Evolutionary conservation across 2,797 vertebrate species (phyloP).

Genomic region (Anabas testudineus): DNA sequence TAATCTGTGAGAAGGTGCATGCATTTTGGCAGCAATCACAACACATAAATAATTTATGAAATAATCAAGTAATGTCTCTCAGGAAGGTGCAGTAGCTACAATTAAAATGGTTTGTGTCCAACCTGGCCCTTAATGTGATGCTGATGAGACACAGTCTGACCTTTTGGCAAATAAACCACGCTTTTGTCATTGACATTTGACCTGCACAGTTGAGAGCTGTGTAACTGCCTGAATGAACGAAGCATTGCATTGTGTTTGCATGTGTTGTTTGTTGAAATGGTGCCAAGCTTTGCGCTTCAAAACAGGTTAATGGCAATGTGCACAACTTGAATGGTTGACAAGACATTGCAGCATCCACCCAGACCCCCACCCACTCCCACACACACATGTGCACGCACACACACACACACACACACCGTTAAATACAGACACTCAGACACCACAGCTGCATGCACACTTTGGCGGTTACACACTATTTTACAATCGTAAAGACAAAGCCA

Average conservation of each 20-base stretch:
- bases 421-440: neutral
- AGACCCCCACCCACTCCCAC: conserved; percentile 3
- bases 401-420: neutral
- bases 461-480: conserved; percentile 38
- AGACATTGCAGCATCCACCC: conserved; percentile 53
- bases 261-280: conserved; percentile 31
- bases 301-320: conserved; percentile 34
- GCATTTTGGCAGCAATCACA: conserved; percentile 65
- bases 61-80: conserved; percentile 65
- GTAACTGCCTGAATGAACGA: conserved; percentile 50
- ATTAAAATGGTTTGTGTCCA: conserved; percentile 58
- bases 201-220: conserved; percentile 46
- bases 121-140: conserved; percentile 55
- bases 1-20: conserved; percentile 32
- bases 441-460: neutral
- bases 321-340: conserved; percentile 56
- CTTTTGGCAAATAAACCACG: conserved; percentile 62
- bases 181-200: conserved; percentile 64
- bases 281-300: conserved; percentile 38
- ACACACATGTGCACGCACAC: neutral
- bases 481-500: conserved; percentile 51
- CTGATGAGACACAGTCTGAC: conserved; percentile 71
- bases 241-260: conserved; percentile 27
- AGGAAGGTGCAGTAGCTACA: conserved; percentile 52
- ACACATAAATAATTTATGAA: conserved; percentile 74